Evolutionary conservation across 2,797 vertebrate genomes (phyloP).

Genomic region (Peromyscus melanophrys): DNA sequence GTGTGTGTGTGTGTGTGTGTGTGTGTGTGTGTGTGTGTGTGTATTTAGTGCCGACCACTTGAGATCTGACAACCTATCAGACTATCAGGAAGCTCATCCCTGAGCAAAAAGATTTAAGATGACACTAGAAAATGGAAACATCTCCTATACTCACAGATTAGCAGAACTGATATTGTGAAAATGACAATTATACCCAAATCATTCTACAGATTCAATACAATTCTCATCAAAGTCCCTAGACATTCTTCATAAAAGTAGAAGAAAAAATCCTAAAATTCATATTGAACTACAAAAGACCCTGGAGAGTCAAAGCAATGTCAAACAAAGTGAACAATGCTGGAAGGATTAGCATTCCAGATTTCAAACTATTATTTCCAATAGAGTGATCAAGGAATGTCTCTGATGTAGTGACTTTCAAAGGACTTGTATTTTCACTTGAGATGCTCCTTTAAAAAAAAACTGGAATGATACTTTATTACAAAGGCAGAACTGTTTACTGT

Average conservation of each 20-base stretch:
- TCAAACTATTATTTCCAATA: not conserved
- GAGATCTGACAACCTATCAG: not conserved
- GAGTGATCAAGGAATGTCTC: not conserved
- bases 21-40: not conserved
- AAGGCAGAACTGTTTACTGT: not conserved
- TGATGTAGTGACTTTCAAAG: not conserved
- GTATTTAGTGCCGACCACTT: not conserved
- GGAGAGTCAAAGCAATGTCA: not conserved
- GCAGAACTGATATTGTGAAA: not conserved
- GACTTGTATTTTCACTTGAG: not conserved
- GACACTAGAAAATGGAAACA: not conserved
- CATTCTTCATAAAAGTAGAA: not conserved
- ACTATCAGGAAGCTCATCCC: not conserved
- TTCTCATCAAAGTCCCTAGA: not conserved
- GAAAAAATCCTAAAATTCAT: not conserved
- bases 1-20: not conserved
- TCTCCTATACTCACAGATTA: not conserved
- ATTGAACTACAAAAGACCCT: not conserved
- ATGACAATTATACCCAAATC: not conserved
- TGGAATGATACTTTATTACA: constrained; percentile 22
- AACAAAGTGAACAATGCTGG: not conserved
- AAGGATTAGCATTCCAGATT: not conserved
- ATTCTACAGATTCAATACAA: not conserved
- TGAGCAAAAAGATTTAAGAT: not conserved
- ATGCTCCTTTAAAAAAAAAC: not conserved